Percentiles rank a stretch among this genome's conserved stretches.
phyloP scores from a whole-genome alignment of 1,140 invertebrate species.

The Achroia grisella region DNA sequence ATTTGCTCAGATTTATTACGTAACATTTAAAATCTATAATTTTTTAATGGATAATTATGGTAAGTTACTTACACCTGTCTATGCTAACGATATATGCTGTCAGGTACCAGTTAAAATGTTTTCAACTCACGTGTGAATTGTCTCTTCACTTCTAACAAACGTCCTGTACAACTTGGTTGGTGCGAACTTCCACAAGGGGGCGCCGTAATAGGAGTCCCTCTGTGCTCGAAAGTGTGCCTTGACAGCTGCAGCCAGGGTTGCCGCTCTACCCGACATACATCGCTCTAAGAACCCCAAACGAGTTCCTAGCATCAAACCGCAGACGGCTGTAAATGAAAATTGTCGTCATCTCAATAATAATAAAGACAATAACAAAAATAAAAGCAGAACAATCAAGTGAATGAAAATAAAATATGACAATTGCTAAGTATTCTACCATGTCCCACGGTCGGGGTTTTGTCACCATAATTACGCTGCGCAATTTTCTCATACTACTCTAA shows the following conservation, averaged over 20 bases:
- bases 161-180: constrained; percentile 82
- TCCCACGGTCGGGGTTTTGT: no score
- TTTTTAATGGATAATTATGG: no score
- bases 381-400: no score
- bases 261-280: constrained; percentile 72
- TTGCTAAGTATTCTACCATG: no score
- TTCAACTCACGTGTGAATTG: constrained; percentile 79
- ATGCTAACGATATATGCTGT: no score
- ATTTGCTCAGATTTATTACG: no score
- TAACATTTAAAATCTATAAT: no score
- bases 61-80: no score
- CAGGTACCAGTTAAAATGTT: not conserved
- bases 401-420: no score
- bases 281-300: constrained; percentile 85
- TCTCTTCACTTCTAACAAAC: constrained; percentile 83
- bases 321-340: constrained; percentile 75
- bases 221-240: constrained; percentile 84
- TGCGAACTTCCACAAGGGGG: constrained; percentile 88
- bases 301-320: constrained; percentile 83
- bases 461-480: no score
- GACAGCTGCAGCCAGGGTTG: constrained; percentile 79
- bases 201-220: constrained; percentile 86
- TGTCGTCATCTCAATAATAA: not conserved
- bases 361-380: not conserved
- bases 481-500: no score